A percentile compares a stretch with the other conserved stretches of the same genome.
Conservation (phyloP, 2,113 vertebrate species). For the Dipodomys merriami region DNA sequence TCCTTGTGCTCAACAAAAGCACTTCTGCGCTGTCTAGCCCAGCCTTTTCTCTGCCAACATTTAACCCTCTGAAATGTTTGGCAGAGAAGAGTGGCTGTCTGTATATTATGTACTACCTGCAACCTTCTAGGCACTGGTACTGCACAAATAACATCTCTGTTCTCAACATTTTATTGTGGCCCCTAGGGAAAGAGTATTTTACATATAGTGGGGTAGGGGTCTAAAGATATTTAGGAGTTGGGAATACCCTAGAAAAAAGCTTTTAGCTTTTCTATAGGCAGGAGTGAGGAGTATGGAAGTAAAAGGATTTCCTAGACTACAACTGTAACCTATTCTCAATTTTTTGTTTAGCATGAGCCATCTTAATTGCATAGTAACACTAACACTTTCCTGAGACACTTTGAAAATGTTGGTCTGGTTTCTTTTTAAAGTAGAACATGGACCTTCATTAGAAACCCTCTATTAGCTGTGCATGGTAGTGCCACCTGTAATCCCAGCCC, state of each 20-base stretch:
- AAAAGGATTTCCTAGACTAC: neutral
- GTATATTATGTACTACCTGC: neutral
- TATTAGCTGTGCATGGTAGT: neutral
- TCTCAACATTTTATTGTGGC: neutral
- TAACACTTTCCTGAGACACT: neutral
- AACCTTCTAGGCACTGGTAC: neutral
- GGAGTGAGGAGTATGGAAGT: neutral
- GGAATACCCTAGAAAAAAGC: neutral
- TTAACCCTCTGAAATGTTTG: neutral
- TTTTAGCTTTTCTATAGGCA: neutral
- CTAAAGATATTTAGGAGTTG: neutral
- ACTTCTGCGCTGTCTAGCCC: neutral
- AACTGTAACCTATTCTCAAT: neutral
- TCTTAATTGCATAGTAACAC: neutral
- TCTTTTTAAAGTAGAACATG: neutral
- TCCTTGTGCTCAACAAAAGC: neutral
- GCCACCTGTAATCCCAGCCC: neutral
- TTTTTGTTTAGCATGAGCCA: too few relatives aligned
- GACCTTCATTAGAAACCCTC: neutral
- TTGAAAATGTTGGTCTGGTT: neutral
- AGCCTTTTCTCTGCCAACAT: neutral
- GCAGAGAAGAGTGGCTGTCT: neutral
- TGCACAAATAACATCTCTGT: neutral
- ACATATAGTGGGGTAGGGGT: neutral
- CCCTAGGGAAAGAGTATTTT: neutral